phyloP scores from a whole-genome alignment of 2,888 invertebrate species.

The Rhamphomyia laevipes region DNA sequence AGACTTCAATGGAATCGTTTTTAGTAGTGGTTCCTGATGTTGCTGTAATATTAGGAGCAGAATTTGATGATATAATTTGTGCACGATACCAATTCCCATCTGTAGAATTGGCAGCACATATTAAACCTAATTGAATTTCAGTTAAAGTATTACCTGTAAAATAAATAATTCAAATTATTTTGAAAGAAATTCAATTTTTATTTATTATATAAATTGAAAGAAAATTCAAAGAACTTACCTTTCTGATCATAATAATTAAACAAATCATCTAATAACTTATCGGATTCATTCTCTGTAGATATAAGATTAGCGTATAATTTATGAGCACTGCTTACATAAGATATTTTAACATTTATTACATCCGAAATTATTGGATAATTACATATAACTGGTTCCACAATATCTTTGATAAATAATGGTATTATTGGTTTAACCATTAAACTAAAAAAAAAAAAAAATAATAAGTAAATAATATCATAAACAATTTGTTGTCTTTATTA shows the following conservation, averaged over 20 bases:
- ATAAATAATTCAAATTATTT: neutral
- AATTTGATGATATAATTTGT: slow-evolving; percentile 33
- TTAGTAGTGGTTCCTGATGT: slow-evolving; percentile 23
- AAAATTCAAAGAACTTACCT: slow-evolving; percentile 22
- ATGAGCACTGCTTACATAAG: slow-evolving; percentile 45
- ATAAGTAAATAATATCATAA: neutral
- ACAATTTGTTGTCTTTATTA: slow-evolving; percentile 12
- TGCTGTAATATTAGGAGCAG: slow-evolving; percentile 13
- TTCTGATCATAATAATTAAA: slow-evolving; percentile 44
- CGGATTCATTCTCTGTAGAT: slow-evolving; percentile 38
- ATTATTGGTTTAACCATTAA: slow-evolving; percentile 53
- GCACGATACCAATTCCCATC: slow-evolving; percentile 65
- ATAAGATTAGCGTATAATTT: slow-evolving; percentile 54
- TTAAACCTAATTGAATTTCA: slow-evolving; percentile 39
- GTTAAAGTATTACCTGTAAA: slow-evolving; percentile 29
- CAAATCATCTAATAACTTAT: slow-evolving; percentile 45
- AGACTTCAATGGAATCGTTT: slow-evolving; percentile 40
- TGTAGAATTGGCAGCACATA: slow-evolving; percentile 50
- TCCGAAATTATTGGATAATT: slow-evolving; percentile 48
- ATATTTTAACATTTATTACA: slow-evolving; percentile 47
- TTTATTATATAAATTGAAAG: neutral
- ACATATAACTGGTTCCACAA: slow-evolving; percentile 42
- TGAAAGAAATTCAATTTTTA: neutral
- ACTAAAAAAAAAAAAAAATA: slow-evolving; percentile 37
- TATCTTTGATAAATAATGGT: slow-evolving; percentile 29